These are phyloP conservation scores for Poecile atricapillus DNA, from an alignment of 2,113 vertebrate genomes.

Conservation along the genomic window DNA sequence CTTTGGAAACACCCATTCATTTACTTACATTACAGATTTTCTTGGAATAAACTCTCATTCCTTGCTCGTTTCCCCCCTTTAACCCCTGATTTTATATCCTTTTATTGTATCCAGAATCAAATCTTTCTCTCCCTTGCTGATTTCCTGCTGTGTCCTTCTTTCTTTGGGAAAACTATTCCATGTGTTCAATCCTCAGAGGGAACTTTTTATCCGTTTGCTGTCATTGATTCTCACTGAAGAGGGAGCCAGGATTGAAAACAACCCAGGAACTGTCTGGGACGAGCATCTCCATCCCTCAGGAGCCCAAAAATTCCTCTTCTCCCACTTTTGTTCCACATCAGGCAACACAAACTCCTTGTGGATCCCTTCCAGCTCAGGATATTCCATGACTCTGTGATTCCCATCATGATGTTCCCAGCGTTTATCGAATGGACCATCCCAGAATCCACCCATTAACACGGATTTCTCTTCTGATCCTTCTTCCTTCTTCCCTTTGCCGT, in stretches of 20 bases:
- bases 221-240: not conserved
- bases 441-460: not conserved
- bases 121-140: not conserved
- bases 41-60: not conserved
- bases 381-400: not conserved
- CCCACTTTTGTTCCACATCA: not conserved
- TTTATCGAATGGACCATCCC: not conserved
- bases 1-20: not conserved
- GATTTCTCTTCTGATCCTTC: not conserved
- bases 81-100: not conserved
- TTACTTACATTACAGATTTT: not conserved
- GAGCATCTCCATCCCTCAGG: not conserved
- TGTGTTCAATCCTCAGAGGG: not conserved
- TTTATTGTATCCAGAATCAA: not conserved
- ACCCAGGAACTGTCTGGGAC: not conserved
- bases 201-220: not conserved
- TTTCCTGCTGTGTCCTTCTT: not conserved
- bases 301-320: not conserved
- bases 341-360: not conserved
- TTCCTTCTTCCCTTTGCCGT: not conserved
- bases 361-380: not conserved
- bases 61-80: not conserved
- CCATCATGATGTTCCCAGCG: not conserved
- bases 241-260: not conserved
- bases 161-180: not conserved